phyloP scores from a whole-genome alignment of 1,140 invertebrate genomes.

The Drosophila bocqueti region DNA sequence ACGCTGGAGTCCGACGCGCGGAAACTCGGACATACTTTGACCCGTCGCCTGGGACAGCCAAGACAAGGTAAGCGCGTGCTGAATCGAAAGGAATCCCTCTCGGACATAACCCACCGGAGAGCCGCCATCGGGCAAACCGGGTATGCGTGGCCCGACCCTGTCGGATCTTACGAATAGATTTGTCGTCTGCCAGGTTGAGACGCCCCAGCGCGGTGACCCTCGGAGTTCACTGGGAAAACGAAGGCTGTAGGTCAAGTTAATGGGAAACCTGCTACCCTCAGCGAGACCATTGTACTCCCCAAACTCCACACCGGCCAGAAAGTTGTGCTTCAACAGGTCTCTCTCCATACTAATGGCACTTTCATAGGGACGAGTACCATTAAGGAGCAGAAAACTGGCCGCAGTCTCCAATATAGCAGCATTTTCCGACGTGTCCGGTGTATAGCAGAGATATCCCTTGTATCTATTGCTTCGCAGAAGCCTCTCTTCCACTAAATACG shows the following conservation, averaged over 20 bases:
- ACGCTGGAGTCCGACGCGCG: slow-evolving; percentile 79
- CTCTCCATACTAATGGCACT: slow-evolving; percentile 16
- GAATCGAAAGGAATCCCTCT: slow-evolving; percentile 88
- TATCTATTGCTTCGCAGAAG: not conserved
- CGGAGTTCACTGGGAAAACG: slow-evolving; percentile 55
- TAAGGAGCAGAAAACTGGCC: not conserved
- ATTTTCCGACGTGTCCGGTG: slow-evolving; percentile 12
- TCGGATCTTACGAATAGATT: slow-evolving; percentile 32
- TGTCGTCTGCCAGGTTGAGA: slow-evolving; percentile 52
- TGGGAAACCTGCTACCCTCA: not conserved
- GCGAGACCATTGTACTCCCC: not conserved
- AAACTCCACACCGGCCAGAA: slow-evolving; percentile 42
- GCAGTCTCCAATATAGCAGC: not conserved
- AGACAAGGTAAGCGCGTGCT: slow-evolving; percentile 86
- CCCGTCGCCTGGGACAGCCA: slow-evolving; percentile 49
- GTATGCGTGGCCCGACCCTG: slow-evolving; percentile 60
- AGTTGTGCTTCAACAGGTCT: slow-evolving; percentile 33
- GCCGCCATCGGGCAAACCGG: slow-evolving; percentile 53
- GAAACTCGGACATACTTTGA: not conserved
- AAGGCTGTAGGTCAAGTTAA: slow-evolving; percentile 22
- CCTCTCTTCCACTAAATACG: not conserved
- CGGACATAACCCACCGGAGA: slow-evolving; percentile 85
- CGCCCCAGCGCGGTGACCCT: not conserved
- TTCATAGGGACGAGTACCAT: slow-evolving; percentile 10
- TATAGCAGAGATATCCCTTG: slow-evolving; percentile 25